phyloP scores from a whole-genome alignment of 2,113 vertebrate genomes.

The Serilophus lunatus region DNA sequence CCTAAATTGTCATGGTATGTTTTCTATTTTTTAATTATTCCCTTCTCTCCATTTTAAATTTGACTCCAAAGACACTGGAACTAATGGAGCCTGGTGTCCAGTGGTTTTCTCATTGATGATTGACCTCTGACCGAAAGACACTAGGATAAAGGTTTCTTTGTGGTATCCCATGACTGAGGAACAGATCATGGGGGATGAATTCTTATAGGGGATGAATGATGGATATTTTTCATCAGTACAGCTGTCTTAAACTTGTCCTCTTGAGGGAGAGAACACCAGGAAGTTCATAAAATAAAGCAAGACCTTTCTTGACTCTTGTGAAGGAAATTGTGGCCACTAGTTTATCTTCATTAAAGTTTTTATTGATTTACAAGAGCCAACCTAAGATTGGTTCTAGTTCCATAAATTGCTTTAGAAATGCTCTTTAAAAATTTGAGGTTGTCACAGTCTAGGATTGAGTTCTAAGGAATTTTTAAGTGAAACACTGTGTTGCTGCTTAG shows the following conservation, averaged over 20 bases:
- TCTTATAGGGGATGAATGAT: not conserved
- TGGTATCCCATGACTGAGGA: not conserved
- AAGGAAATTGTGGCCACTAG: not conserved
- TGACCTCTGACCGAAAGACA: not conserved
- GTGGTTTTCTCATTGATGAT: not conserved
- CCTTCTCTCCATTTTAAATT: not conserved
- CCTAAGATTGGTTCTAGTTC: not conserved
- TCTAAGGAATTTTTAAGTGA: not conserved
- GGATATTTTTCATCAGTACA: not conserved
- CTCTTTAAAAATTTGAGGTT: not conserved
- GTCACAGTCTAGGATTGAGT: not conserved
- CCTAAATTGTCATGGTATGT: not conserved
- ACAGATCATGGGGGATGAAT: not conserved
- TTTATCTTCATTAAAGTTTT: not conserved
- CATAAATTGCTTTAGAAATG: not conserved
- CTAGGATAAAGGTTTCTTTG: not conserved
- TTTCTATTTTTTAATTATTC: not conserved
- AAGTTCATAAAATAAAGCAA: not conserved
- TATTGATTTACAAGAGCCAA: not conserved
- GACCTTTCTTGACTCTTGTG: not conserved
- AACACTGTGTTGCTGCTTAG: not conserved
- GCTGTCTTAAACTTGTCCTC: not conserved
- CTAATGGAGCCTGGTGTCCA: not conserved
- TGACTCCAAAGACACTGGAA: not conserved
- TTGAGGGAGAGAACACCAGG: not conserved